A percentile compares a stretch with the other conserved stretches of the same genome.
phyloP scores from a whole-genome alignment of 2,888 invertebrate species.

The Ichneumoninae sp. region DNA sequence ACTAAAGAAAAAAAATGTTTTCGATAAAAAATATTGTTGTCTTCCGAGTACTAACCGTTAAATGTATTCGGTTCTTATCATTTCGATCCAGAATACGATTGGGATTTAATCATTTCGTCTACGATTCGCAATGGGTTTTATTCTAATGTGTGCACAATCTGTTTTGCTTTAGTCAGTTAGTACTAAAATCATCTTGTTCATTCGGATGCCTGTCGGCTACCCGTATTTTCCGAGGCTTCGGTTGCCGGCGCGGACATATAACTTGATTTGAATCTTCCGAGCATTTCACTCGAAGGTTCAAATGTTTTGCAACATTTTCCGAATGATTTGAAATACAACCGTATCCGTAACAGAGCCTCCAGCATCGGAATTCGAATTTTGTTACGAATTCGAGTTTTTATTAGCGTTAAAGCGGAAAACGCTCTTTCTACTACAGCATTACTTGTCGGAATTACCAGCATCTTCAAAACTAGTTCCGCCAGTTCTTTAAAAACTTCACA shows the following conservation, averaged over 20 bases:
- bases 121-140: too few species aligned
- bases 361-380: conserved; percentile 39
- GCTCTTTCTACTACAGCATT: conserved; percentile 34
- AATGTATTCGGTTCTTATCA: too few species aligned
- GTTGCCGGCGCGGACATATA: conserved; percentile 20
- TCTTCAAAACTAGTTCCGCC: conserved; percentile 23
- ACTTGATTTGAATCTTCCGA: conserved; percentile 40
- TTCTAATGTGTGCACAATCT: too few species aligned
- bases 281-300: conserved; percentile 16
- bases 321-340: conserved; percentile 27
- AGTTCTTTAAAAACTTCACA: conserved; percentile 27
- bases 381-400: conserved; percentile 41
- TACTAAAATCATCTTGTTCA: too few species aligned
- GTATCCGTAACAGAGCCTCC: conserved; percentile 28
- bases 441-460: conserved; percentile 32
- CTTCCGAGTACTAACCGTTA: too few species aligned
- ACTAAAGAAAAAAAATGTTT: too few species aligned
- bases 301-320: conserved; percentile 1
- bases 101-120: too few species aligned
- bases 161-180: too few species aligned
- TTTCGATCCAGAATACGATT: too few species aligned
- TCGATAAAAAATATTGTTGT: too few species aligned
- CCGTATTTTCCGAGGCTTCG: not conserved
- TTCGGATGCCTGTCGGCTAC: too few species aligned
- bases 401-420: conserved; percentile 19